Evolutionary conservation across 2,797 vertebrate species (phyloP).

Genomic region (Borostomias antarcticus): DNA sequence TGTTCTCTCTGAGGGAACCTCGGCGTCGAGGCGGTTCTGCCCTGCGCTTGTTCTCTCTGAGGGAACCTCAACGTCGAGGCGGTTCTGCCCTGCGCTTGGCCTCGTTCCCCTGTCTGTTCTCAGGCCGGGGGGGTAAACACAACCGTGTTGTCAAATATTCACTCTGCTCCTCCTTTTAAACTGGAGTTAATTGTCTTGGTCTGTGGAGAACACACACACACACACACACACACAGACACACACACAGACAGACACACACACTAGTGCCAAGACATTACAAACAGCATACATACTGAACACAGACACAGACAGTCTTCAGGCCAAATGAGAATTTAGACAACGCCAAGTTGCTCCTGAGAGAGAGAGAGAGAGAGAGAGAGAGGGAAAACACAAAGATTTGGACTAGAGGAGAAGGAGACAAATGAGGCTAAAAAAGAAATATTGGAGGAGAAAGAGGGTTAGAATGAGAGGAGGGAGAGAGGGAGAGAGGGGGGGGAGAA

Average conservation of each 20-base stretch:
- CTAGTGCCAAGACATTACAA: too few species aligned
- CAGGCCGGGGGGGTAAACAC: conserved; percentile 56
- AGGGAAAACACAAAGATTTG: background rate
- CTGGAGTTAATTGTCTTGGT: conserved; percentile 65
- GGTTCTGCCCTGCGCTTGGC: conserved; percentile 22
- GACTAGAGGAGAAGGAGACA: background rate
- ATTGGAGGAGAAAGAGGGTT: background rate
- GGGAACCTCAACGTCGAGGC: background rate
- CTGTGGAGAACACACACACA: conserved; percentile 32
- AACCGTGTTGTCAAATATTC: conserved; percentile 64
- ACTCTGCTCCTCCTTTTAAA: conserved; percentile 59
- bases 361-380: background rate
- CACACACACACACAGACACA: background rate
- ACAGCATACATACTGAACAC: too few species aligned
- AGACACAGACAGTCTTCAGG: background rate
- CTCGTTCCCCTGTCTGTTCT: conserved; percentile 50
- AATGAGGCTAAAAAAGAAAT: background rate
- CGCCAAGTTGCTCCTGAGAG: background rate
- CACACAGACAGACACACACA: too few species aligned
- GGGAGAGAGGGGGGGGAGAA: conserved; percentile 4
- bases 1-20: too few species aligned
- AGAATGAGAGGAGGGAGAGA: conserved; percentile 6
- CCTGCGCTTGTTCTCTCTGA: too few species aligned
- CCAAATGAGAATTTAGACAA: background rate
- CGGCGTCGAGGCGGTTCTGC: too few species aligned